Conservation (phyloP, 2,888 invertebrate species). For the Maniola hyperantus region DNA sequence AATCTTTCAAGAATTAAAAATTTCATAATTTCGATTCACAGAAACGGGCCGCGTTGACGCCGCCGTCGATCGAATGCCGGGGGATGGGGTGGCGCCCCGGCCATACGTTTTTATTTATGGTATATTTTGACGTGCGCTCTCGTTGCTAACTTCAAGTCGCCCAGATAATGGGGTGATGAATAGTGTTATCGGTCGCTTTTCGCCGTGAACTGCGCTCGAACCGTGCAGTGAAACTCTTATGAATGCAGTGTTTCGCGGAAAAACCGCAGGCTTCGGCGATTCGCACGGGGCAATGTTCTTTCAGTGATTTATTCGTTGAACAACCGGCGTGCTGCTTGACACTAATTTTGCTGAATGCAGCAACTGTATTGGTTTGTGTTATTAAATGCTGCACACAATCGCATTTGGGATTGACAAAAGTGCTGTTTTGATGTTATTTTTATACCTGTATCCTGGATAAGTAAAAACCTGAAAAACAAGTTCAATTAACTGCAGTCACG, state of each 20-base stretch:
- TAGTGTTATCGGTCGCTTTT: constrained; percentile 80
- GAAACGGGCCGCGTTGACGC: constrained; percentile 52
- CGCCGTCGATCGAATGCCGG: constrained; percentile 56
- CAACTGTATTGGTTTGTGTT: constrained; percentile 32
- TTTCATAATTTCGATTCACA: constrained; percentile 51
- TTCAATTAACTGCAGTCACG: constrained; percentile 12
- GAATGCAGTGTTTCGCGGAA: constrained; percentile 61
- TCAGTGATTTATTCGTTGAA: constrained; percentile 46
- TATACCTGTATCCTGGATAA: background rate
- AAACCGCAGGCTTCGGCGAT: constrained; percentile 53
- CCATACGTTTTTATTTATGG: constrained; percentile 76
- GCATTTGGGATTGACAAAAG: constrained; percentile 38
- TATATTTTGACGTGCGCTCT: constrained; percentile 79
- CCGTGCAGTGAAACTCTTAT: constrained; percentile 54
- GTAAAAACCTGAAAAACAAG: constrained; percentile 7
- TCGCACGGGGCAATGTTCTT: constrained; percentile 41
- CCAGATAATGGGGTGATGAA: constrained; percentile 79
- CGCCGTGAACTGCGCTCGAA: constrained; percentile 67
- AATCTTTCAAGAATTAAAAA: constrained; percentile 50
- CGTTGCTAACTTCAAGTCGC: constrained; percentile 77
- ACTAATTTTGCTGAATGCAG: constrained; percentile 48
- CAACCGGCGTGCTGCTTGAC: constrained; percentile 59
- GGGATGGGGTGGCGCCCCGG: constrained; percentile 63
- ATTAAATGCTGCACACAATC: constrained; percentile 41
- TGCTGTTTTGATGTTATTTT: constrained; percentile 24